Conservation (phyloP, 2,113 vertebrate genomes). For the Agapornis roseicollis region DNA sequence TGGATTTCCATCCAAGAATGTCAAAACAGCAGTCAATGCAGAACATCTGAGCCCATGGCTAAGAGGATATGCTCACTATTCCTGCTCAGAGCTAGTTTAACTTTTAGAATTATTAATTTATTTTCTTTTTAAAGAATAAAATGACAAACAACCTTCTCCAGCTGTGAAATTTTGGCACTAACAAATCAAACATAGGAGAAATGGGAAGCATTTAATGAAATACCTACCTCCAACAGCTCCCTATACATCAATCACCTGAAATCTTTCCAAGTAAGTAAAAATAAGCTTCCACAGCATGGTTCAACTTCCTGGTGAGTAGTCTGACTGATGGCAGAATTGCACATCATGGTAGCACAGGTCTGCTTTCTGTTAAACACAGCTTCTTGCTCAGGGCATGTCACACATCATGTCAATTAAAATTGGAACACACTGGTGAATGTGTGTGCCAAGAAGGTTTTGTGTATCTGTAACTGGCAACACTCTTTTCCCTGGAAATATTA, state of each 20-base stretch:
- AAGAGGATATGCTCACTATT: background rate
- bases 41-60: background rate
- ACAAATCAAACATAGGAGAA: background rate
- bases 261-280: background rate
- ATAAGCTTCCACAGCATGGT: background rate
- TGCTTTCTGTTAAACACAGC: background rate
- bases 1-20: background rate
- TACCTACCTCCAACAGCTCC: background rate
- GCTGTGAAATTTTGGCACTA: background rate
- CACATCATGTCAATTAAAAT: background rate
- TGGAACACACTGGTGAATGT: background rate
- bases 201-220: background rate
- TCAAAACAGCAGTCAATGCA: conserved; percentile 41
- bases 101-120: background rate
- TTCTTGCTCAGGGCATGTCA: background rate
- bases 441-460: background rate
- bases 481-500: background rate
- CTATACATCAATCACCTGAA: background rate
- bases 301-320: background rate
- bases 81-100: background rate
- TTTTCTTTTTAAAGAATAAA: background rate
- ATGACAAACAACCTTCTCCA: background rate
- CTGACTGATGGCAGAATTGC: background rate
- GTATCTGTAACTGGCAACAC: background rate
- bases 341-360: background rate